Evolutionary conservation across 2,797 vertebrate genomes (phyloP).

Genomic region (Xenentodon cancila): DNA sequence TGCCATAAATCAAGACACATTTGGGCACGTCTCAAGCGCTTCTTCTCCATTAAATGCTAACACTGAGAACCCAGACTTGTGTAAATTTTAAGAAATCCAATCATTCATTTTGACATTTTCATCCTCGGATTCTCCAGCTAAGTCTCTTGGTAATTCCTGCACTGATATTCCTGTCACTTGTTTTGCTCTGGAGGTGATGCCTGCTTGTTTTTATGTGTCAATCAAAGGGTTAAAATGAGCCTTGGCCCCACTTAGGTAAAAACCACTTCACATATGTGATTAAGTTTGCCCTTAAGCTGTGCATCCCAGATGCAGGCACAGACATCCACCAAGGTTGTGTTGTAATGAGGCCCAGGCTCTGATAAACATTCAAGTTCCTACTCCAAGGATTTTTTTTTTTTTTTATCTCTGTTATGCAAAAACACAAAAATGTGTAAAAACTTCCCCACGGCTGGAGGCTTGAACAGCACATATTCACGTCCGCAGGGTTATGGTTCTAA

Average conservation of each 20-base stretch:
- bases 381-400: background rate
- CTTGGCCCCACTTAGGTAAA: no score
- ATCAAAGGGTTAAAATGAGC: constrained; percentile 19
- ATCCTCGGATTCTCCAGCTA: constrained; percentile 41
- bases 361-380: constrained; percentile 45
- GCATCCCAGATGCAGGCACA: constrained; percentile 37
- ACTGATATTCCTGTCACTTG: constrained; percentile 6
- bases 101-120: constrained; percentile 61
- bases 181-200: background rate
- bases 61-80: constrained; percentile 50
- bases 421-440: constrained; percentile 33
- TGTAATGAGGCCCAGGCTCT: constrained; percentile 55
- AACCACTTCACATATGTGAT: constrained; percentile 44
- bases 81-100: constrained; percentile 59
- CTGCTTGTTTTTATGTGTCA: constrained; percentile 16
- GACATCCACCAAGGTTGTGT: constrained; percentile 59
- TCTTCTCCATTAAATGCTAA: constrained; percentile 63
- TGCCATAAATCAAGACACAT: constrained; percentile 79
- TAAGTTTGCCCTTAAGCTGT: constrained; percentile 24
- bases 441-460: constrained; percentile 22
- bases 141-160: constrained; percentile 20
- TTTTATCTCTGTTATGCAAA: constrained; percentile 28
- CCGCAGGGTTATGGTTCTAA: constrained; percentile 68
- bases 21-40: constrained; percentile 57
- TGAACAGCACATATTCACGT: constrained; percentile 48